These are phyloP conservation scores for Microcebus lehilahytsara DNA, from an alignment of 2,113 vertebrate genomes.

Conservation along the genomic window DNA sequence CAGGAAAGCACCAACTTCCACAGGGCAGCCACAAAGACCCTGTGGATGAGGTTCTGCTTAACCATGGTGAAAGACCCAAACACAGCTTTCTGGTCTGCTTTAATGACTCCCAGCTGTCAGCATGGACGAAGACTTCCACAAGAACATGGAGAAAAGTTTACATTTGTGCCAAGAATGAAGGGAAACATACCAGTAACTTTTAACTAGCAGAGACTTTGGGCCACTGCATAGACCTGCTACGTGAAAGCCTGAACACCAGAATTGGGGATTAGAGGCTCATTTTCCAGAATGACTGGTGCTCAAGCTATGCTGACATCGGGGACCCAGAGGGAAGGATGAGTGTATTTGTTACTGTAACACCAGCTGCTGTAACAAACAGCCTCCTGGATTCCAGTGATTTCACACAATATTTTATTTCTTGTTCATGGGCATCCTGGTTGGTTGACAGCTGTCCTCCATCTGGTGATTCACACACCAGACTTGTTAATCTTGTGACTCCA, in stretches of 20 bases:
- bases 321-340: background rate
- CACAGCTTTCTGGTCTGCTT: background rate
- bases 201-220: background rate
- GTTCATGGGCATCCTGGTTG: background rate
- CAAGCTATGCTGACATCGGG: background rate
- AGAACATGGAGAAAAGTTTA: background rate
- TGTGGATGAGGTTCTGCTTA: background rate
- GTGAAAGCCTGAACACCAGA: background rate
- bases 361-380: slow-evolving; percentile 46
- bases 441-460: background rate
- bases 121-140: background rate
- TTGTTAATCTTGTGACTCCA: background rate
- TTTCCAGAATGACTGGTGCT: background rate
- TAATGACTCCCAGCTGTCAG: background rate
- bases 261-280: background rate
- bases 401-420: background rate
- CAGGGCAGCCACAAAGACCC: background rate
- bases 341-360: background rate
- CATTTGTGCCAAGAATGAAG: background rate
- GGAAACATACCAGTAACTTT: background rate
- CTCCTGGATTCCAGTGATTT: slow-evolving; percentile 17
- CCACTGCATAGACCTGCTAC: background rate
- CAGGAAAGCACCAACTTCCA: background rate
- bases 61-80: background rate
- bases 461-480: background rate